Evolutionary conservation across 2,113 vertebrate species (phyloP), one percentile per base, ranked within the genome.

Genomic region (Dolichallabes microphthalmus): DNA sequence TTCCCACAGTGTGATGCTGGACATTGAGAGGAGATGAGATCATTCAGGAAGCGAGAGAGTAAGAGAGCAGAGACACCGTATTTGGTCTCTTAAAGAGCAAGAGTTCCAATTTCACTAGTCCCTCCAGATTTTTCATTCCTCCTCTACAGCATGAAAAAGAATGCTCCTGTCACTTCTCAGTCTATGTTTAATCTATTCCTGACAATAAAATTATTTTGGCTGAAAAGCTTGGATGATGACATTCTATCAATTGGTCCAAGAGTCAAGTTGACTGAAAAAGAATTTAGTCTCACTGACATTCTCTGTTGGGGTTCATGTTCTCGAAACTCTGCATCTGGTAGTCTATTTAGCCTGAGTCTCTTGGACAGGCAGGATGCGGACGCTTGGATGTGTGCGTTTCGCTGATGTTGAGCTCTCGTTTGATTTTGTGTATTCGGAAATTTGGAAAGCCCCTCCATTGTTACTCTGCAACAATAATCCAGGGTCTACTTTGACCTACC

Each of bases 1-100:
- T 96, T 95, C 88, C 81, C 92, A 87, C 88, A 83, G 90, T 90
- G 92, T 96, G 95, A 96, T 95, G 95, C 95, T 94, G 95, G 95
- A 91, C 93, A 93, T 94, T 92, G 90, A 95, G 95, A 95, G 95
- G 91, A 94, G 92, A 94, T 97, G 96, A 98, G 95, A 95, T 97
- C 95, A 97, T 96, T 93, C 95, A 75, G 32, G 93, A 96, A 91
- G 87, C 82, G 86, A 53, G 90, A 94, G 91, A 91, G 86, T 79
- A 88, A 57, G 90, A 93, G 91, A 85, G 82, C 92, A 63, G 78
- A 78, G 84, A 86, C 87, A 89, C 85, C 71, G 88, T 92, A 94
- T 93, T 78, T 93, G 88, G 90, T 90, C 92, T 93, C 92, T 94
- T 94, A 94, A 95, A 94, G 94, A 90, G 92, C 92, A 92, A 92